Base-by-base conservation (phyloP, 2,888 invertebrate genomes). In the Copidosoma aretas region DNA sequence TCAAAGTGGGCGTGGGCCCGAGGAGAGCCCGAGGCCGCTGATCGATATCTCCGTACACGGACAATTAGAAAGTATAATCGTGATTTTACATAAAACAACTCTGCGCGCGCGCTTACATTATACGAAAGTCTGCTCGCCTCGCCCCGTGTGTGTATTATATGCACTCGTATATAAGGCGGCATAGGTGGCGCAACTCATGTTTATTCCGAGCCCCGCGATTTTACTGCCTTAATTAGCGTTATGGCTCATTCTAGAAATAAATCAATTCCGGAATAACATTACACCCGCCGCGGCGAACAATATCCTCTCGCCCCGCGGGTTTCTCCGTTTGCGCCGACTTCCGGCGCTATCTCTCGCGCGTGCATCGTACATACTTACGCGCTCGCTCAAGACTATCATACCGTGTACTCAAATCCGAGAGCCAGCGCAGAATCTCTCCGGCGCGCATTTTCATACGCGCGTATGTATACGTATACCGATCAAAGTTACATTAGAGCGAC, bases 401-500 rank as follows among this genome's bases (percentile, higher is more conserved):
- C n/a, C n/a, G n/a, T n/a, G n/a, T n/a, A n/a, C n/a, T n/a, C n/a
- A n/a, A n/a, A n/a, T n/a, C n/a, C n/a, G n/a, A n/a, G n/a, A n/a
- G n/a, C n/a, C n/a, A n/a, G n/a, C n/a, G n/a, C n/a, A n/a, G n/a
- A n/a, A n/a, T n/a, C n/a, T n/a, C n/a, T n/a, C n/a, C n/a, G n/a
- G n/a, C n/a, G n/a, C n/a, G n/a, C n/a, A n/a, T n/a, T n/a, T n/a
- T n/a, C n/a, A n/a, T n/a, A n/a, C n/a, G n/a, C n/a, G n/a, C n/a
- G n/a, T n/a, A 32, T 8, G 32, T 32, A 32, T 32, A 32, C 60
- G 54, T 49, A 46, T 24, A 64, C 64, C 63, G 63, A 68, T 68
- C 71, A 64, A 68, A 65, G 59, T 22, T 21, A 41, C 60, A 64
- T 60, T 64, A 65, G 67, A 49, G 64, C 60, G 39, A 51, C 53